Evolutionary conservation across 2,888 invertebrate genomes (phyloP).

Genomic region (Protodeltote pygarga): DNA sequence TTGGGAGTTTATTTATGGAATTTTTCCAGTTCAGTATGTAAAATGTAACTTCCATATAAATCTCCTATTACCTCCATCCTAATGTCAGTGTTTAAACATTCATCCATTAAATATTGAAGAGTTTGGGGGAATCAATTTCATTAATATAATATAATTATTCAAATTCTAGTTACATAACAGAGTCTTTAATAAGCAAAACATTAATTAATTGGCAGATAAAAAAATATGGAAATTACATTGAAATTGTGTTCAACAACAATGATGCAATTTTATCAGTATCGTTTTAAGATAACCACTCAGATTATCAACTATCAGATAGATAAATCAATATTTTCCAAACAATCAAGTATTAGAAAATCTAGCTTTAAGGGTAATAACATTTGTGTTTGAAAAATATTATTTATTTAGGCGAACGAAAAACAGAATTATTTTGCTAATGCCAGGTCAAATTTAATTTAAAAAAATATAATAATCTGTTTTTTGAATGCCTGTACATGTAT

Average conservation of each 20-base stretch:
- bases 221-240: slow-evolving; percentile 75
- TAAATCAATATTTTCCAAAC: slow-evolving; percentile 52
- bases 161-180: no score
- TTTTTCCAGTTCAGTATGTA: slow-evolving; percentile 33
- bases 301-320: slow-evolving; percentile 21
- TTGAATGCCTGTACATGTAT: slow-evolving; percentile 38
- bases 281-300: slow-evolving; percentile 24
- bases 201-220: slow-evolving; percentile 25
- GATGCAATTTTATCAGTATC: slow-evolving; percentile 30
- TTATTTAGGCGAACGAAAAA: slow-evolving; percentile 45
- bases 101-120: slow-evolving; percentile 43
- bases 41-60: slow-evolving; percentile 76
- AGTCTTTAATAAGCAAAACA: slow-evolving; percentile 8
- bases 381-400: slow-evolving; percentile 51
- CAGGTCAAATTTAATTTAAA: not conserved
- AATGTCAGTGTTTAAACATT: slow-evolving; percentile 56
- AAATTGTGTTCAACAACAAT: slow-evolving; percentile 42
- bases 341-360: no score
- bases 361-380: slow-evolving; percentile 25
- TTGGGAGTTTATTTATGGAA: slow-evolving; percentile 45
- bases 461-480: slow-evolving; percentile 39
- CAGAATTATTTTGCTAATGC: slow-evolving; percentile 15
- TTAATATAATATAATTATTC: no score
- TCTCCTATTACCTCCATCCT: slow-evolving; percentile 46
- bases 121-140: slow-evolving; percentile 10